Base-by-base conservation (phyloP, 2,797 vertebrate genomes). In the Coendou prehensilis region DNA sequence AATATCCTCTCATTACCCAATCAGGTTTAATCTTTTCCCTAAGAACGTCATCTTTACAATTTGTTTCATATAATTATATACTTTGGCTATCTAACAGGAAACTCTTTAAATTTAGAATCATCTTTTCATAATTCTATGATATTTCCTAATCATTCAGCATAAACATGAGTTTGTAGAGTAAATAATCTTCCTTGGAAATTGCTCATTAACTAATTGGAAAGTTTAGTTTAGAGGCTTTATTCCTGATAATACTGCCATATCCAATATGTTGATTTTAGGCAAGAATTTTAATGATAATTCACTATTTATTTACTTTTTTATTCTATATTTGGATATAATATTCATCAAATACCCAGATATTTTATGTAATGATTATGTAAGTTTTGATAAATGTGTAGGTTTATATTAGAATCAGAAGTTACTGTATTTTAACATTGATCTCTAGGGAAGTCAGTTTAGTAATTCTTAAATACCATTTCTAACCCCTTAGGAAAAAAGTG, bases 351-450 rank as follows among this genome's bases (percentile, higher is more conserved):
- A 69, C 20, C 30, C 22, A 91, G 61, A 54, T 2, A 69, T 56
- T 64, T 26, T 78, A 88, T 17, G 7, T 91, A 91, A 45, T 69
- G 30, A 59, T 54, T 81, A 56, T 45, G 11, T 61, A 89, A 75
- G 57, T 84, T 93, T 96, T 69, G 13, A 52, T 52, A 61, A n/a
- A 41, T 45, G 6, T 6, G 37, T 61, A 64, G 3, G 71, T 75
- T 85, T 81, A 54, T 59, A 52, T 89, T 96, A 82, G 54, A 94
- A 97, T 87, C 26, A 89, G 30, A 89, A 85, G 23, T 73, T 18
- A 89, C 5, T 9, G 23, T 50, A 79, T 82, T 97, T 97, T 97
- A 80, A 96, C 67, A 79, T 17, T 87, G 20, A 89, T 56, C 28
- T n/a, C 75, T 94, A 47, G 10, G 18, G 67, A 94, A 81, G 8